Evolutionary conservation across 2,797 vertebrate genomes (phyloP).

Genomic region (Morelia viridis): DNA sequence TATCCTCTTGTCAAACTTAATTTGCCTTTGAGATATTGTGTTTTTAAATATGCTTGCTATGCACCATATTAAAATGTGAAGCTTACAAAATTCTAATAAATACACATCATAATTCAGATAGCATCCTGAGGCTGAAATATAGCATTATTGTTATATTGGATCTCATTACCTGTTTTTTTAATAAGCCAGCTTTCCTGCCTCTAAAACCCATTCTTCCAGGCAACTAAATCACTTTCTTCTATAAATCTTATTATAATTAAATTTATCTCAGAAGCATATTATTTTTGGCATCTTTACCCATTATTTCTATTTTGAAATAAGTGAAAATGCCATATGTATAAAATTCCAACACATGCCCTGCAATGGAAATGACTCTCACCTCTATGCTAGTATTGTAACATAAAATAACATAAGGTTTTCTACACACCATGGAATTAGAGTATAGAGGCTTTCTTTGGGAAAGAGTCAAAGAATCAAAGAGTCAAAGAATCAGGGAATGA

Average conservation of each 20-base stretch:
- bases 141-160: slow-evolving; percentile 1
- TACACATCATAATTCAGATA: neutral
- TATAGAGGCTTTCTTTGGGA: neutral
- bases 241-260: slow-evolving; percentile 23
- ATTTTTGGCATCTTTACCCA: neutral
- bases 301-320: neutral
- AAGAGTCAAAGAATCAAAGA: neutral
- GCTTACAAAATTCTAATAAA: neutral
- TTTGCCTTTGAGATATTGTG: neutral
- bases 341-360: neutral
- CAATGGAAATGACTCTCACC: neutral
- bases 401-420: neutral
- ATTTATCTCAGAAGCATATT: neutral
- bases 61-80: neutral
- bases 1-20: neutral
- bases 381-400: neutral
- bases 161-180: slow-evolving; percentile 18
- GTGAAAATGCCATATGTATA: neutral
- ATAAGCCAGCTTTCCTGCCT: neutral
- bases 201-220: slow-evolving; percentile 21
- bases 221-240: slow-evolving; percentile 4
- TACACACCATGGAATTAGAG: neutral
- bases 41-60: neutral
- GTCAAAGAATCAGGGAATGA: neutral
- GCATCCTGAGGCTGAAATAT: slow-evolving; percentile 19